Evolutionary conservation across 2,888 invertebrate genomes (phyloP).

Genomic region (Drosophila atripex): DNA sequence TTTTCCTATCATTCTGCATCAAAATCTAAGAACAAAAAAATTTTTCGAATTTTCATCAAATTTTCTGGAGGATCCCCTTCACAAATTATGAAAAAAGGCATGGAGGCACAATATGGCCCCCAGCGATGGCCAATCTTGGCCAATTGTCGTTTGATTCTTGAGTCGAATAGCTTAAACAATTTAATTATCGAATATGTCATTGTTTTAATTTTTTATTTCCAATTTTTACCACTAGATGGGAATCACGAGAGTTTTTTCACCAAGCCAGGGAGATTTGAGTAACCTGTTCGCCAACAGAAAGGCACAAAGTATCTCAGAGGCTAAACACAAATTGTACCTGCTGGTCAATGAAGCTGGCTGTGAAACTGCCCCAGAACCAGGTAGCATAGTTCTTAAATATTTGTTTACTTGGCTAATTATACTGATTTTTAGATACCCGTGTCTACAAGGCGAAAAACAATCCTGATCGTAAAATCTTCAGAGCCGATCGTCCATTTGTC

Average conservation of each 20-base stretch:
- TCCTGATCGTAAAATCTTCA: conserved; percentile 60
- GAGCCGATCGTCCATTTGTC: conserved; percentile 72
- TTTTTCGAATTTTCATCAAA: no score
- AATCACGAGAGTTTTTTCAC: conserved; percentile 79
- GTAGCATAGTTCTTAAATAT: conserved; percentile 23
- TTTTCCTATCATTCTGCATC: no score
- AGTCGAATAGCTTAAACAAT: no score
- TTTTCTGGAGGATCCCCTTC: no score
- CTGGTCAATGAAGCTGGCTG: conserved; percentile 85
- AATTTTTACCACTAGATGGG: conserved; percentile 39
- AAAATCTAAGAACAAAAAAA: no score
- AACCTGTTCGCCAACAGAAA: conserved; percentile 85
- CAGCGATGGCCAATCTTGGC: no score
- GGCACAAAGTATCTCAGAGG: conserved; percentile 87
- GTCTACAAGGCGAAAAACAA: conserved; percentile 1
- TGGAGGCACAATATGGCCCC: no score
- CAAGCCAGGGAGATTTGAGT: conserved; percentile 85
- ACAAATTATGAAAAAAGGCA: no score
- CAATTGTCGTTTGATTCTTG: no score
- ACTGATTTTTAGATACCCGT: not conserved
- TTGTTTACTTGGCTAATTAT: not conserved
- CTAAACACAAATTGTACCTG: conserved; percentile 92
- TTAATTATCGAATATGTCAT: no score
- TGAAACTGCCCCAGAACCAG: conserved; percentile 15
- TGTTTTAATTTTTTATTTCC: no score